These are phyloP conservation scores for Drosophila peninsularis DNA, from an alignment of 2,888 invertebrate genomes.

Conservation along the genomic window DNA sequence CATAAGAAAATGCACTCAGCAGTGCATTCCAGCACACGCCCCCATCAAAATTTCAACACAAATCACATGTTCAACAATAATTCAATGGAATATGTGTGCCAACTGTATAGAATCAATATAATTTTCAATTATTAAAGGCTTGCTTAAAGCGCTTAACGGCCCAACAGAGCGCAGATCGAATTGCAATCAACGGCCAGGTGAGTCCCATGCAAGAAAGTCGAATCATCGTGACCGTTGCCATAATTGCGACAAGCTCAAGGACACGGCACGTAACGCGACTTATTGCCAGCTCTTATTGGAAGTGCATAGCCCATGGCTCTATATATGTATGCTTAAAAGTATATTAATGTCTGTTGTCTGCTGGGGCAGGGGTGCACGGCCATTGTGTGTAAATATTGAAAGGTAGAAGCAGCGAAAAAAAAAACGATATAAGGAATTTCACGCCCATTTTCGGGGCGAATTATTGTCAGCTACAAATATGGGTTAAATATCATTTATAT, in stretches of 20 bases:
- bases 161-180: conserved; percentile 24
- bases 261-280: conserved; percentile 54
- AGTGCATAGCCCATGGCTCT: conserved; percentile 7
- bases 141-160: conserved; percentile 4
- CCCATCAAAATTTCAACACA: conserved; percentile 20
- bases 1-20: not conserved
- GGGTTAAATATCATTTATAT: conserved; percentile 75
- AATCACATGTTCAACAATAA: conserved; percentile 33
- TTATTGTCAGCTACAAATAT: conserved; percentile 64
- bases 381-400: conserved; percentile 47
- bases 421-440: conserved; percentile 31
- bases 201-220: conserved; percentile 25
- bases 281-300: conserved; percentile 22
- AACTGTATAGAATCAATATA: conserved; percentile 13
- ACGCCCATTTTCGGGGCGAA: conserved; percentile 54
- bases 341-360: conserved; percentile 40
- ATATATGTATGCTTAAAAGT: conserved; percentile 2
- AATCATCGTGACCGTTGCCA: conserved; percentile 57
- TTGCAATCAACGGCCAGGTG: conserved; percentile 26
- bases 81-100: conserved; percentile 31
- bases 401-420: conserved; percentile 17
- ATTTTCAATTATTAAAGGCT: conserved; percentile 27
- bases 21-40: conserved; percentile 5
- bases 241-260: conserved; percentile 61
- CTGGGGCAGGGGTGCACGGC: conserved; percentile 23